phyloP scores from a whole-genome alignment of 1,140 invertebrate genomes.

The Asbolus verrucosus region DNA sequence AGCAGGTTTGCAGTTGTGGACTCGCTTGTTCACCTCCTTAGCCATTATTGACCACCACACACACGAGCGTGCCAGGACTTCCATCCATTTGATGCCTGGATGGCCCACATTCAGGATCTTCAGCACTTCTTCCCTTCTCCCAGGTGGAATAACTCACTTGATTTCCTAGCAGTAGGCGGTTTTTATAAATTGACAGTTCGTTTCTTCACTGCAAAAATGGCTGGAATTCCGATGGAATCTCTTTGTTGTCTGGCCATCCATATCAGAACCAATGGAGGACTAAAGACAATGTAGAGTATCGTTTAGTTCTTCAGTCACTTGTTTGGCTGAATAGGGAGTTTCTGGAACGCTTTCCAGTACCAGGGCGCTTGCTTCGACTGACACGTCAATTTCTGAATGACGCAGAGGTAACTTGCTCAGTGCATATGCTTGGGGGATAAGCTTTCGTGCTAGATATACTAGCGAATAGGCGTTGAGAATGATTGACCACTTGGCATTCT shows the following conservation, averaged over 20 bases:
- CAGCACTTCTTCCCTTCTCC: slow-evolving; percentile 54
- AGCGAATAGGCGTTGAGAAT: slow-evolving; percentile 51
- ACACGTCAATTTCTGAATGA: background rate
- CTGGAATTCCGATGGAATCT: background rate
- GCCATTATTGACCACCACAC: slow-evolving; percentile 63
- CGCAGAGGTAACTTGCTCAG: slow-evolving; percentile 25
- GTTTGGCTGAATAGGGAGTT: background rate
- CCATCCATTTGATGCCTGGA: slow-evolving; percentile 67
- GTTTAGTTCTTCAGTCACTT: background rate
- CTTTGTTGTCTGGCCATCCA: slow-evolving; percentile 1
- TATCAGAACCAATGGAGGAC: background rate
- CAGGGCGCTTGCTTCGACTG: background rate
- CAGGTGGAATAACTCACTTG: slow-evolving; percentile 57
- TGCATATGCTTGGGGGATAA: slow-evolving; percentile 45
- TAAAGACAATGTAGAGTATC: slow-evolving; percentile 12
- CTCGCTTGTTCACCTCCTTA: slow-evolving; percentile 61
- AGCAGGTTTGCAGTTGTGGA: background rate
- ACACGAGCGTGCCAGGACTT: slow-evolving; percentile 63
- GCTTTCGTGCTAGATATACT: slow-evolving; percentile 46
- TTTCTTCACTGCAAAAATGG: slow-evolving; percentile 18
- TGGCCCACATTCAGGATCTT: slow-evolving; percentile 65
- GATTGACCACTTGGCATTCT: slow-evolving; percentile 54
- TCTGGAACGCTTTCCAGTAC: slow-evolving; percentile 11
- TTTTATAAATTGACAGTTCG: slow-evolving; percentile 5
- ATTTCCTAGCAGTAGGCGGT: slow-evolving; percentile 13